Conservation (phyloP, 1,140 invertebrate genomes). For the Nebria ingens region DNA sequence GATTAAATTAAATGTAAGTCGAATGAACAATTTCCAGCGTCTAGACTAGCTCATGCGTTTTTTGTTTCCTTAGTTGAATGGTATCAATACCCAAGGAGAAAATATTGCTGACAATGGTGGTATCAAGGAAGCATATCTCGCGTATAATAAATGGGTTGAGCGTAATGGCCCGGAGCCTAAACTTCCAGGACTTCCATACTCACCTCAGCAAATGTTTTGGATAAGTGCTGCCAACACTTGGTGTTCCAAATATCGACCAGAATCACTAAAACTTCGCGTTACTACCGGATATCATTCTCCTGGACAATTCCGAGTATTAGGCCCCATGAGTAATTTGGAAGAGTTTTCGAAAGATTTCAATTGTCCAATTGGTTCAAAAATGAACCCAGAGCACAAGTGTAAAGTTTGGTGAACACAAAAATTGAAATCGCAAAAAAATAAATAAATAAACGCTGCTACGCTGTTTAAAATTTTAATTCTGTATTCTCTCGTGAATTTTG, state of each 20-base stretch:
- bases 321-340: slow-evolving; percentile 79
- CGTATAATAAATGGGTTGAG: slow-evolving; percentile 38
- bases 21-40: neutral
- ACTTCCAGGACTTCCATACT: slow-evolving; percentile 37
- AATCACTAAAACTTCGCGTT: slow-evolving; percentile 62
- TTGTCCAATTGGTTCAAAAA: slow-evolving; percentile 66
- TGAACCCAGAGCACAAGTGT: slow-evolving; percentile 87
- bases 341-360: slow-evolving; percentile 82
- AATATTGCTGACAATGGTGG: slow-evolving; percentile 62
- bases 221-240: slow-evolving; percentile 56
- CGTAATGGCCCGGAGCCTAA: slow-evolving; percentile 30
- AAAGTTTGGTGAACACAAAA: slow-evolving; percentile 54
- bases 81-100: slow-evolving; percentile 50
- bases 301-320: slow-evolving; percentile 71
- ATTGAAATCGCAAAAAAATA: neutral
- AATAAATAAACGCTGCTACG: neutral
- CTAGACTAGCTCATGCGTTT: no score
- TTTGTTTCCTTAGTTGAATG: slow-evolving; percentile 40
- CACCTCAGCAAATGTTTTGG: slow-evolving; percentile 63
- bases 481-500: neutral
- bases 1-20: slow-evolving; percentile 27
- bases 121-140: slow-evolving; percentile 49
- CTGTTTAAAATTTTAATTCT: neutral
- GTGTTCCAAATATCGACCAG: slow-evolving; percentile 56
- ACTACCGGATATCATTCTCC: slow-evolving; percentile 70